Evolutionary conservation across 2,113 vertebrate genomes (phyloP).

Genomic region (Polypterus bichir): DNA sequence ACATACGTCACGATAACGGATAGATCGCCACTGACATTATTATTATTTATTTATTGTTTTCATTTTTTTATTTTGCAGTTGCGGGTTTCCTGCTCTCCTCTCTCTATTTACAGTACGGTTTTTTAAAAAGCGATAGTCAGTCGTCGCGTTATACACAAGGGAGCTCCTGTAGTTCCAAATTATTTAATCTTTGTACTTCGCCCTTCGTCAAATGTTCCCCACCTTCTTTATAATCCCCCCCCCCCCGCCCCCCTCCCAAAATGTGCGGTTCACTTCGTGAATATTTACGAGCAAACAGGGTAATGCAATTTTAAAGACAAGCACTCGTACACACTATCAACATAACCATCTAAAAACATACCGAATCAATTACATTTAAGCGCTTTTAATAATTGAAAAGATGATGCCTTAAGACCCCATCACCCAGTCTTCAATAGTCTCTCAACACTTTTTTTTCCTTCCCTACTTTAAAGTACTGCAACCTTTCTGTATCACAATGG

Average conservation of each 20-base stretch:
- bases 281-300: conserved; percentile 19
- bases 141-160: too few species aligned
- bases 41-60: too few species aligned
- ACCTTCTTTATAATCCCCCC: conserved; percentile 6
- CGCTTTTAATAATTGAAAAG: conserved; percentile 35
- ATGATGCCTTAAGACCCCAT: conserved; percentile 22
- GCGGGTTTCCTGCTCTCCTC: too few species aligned
- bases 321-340: background rate
- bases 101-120: too few species aligned
- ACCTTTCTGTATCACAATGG: conserved; percentile 45
- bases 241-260: conserved; percentile 9
- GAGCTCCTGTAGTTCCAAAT: too few species aligned
- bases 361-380: conserved; percentile 23
- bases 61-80: too few species aligned
- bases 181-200: too few species aligned
- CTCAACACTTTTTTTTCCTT: conserved; percentile 12
- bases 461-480: conserved; percentile 41
- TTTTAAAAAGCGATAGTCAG: too few species aligned
- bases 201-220: background rate
- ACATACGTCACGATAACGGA: too few species aligned
- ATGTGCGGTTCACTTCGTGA: conserved; percentile 31
- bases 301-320: conserved; percentile 12
- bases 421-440: conserved; percentile 32
- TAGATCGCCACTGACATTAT: too few species aligned
- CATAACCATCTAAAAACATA: conserved; percentile 12